These are phyloP conservation scores for Peromyscus attwateri DNA, from an alignment of 2,797 vertebrate genomes.

Conservation along the genomic window DNA sequence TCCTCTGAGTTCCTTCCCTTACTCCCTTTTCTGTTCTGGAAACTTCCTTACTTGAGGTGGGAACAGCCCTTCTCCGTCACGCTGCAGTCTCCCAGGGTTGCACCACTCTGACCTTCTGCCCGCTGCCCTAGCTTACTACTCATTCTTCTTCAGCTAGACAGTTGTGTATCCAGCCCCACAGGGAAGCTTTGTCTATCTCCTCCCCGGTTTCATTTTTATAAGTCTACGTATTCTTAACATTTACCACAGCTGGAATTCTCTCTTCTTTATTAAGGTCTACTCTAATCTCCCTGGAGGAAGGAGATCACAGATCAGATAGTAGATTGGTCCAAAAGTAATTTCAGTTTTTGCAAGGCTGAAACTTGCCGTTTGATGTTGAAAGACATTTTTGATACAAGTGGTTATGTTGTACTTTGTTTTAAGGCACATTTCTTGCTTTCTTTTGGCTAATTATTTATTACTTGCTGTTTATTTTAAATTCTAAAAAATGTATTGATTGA, in stretches of 20 bases:
- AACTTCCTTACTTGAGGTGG: not conserved
- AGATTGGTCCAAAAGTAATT: not conserved
- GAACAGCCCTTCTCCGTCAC: not conserved
- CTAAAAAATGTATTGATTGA: not conserved
- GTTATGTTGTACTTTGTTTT: not conserved
- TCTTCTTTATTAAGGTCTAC: not conserved
- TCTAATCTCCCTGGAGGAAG: not conserved
- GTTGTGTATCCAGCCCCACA: not conserved
- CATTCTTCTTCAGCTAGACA: not conserved
- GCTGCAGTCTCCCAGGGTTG: not conserved
- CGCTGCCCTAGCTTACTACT: not conserved
- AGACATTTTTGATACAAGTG: not conserved
- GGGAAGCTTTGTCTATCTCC: not conserved
- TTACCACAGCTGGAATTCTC: not conserved
- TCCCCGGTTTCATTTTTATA: not conserved
- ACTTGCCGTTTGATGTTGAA: not conserved
- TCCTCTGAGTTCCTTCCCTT: not conserved
- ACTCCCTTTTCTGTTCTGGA: not conserved
- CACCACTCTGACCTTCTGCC: not conserved
- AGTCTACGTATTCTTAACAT: not conserved
- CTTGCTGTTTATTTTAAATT: not conserved
- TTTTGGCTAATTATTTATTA: not conserved
- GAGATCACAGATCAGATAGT: not conserved
- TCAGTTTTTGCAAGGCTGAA: not conserved
- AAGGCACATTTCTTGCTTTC: not conserved